Base-by-base conservation (phyloP, 2,888 invertebrate species). In the Parnassius mnemosyne region DNA sequence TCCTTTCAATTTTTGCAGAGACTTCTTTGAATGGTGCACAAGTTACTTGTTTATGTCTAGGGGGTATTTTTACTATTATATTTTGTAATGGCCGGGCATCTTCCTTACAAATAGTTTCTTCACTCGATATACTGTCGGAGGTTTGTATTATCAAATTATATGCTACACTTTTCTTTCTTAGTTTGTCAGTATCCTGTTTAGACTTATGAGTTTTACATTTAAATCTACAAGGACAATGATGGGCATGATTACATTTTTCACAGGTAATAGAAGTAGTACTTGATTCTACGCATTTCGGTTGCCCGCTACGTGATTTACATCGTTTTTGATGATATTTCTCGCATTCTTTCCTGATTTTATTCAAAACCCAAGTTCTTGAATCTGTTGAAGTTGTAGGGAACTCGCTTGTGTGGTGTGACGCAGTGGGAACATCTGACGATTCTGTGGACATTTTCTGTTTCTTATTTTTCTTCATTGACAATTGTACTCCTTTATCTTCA, bases 101-200 rank as follows among this genome's bases (percentile, higher is more conserved):
- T 34, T 76, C 75, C 16, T 73, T 70, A 46, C 70, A 71, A 3
- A 70, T 61, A 0, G 77, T 71, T 42, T 87, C 87, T 59, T 89
- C 89, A 60, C 86, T 85, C 1, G 84, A 65, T 67, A 89, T 66
- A 65, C 89, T 89, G 47, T 91, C 91, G 1, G 90, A 89, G 10
- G 89, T 85, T 68, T 91, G 89, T 57, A 91, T 74, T n/a, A 91
- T 87, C 52, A 91, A 73, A 68, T 91, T 91, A 69, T 91, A 91
- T 10, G 91, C 91, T 0, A 91, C 77, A 53, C 87, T 81, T 69
- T 85, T 87, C 65, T 85, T 87, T 62, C 80, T 82, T 0, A 70
- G 25, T 63, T 85, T 88, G 10, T 88, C 88, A 3, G 68, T 67
- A 1, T 65, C 70, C 3, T 68, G 64, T 69, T 82, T 88, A 3